Evolutionary conservation across 1,140 invertebrate species (phyloP).

Genomic region (Colletes latitarsis): DNA sequence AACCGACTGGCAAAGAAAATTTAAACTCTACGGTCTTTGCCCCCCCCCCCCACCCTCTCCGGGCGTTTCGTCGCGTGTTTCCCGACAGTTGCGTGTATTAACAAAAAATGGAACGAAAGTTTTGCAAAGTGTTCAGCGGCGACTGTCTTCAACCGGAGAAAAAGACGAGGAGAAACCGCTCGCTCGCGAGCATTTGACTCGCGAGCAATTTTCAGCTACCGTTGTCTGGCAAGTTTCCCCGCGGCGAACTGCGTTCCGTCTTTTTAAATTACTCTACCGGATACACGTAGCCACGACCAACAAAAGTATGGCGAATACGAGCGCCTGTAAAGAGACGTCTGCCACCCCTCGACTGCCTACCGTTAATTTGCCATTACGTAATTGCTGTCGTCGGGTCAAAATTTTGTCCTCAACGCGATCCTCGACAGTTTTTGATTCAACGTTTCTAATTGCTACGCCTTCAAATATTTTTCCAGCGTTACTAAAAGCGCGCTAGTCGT

Average conservation of each 20-base stretch:
- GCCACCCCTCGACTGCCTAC: not conserved
- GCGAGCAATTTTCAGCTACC: conserved; percentile 1
- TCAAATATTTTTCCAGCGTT: too few relatives aligned
- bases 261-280: conserved; percentile 30
- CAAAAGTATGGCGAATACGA: not conserved
- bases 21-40: conserved; percentile 12
- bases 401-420: too few relatives aligned
- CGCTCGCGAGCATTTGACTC: not conserved
- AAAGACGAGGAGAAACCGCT: not conserved
- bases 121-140: conserved; percentile 3
- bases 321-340: not conserved
- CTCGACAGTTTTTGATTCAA: not conserved
- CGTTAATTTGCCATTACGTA: conserved; percentile 17
- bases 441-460: too few relatives aligned
- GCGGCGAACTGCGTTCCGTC: conserved; percentile 5
- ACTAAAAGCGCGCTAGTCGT: too few relatives aligned
- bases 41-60: too few relatives aligned
- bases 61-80: conserved; percentile 24
- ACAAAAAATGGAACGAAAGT: not conserved
- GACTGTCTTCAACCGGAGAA: not conserved
- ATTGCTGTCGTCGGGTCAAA: too few relatives aligned
- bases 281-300: not conserved
- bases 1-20: conserved; percentile 13
- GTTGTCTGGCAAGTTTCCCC: conserved; percentile 25
- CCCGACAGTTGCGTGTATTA: conserved; percentile 7